Conservation (phyloP, 2,797 vertebrate species). For the Thaleichthys pacificus region DNA sequence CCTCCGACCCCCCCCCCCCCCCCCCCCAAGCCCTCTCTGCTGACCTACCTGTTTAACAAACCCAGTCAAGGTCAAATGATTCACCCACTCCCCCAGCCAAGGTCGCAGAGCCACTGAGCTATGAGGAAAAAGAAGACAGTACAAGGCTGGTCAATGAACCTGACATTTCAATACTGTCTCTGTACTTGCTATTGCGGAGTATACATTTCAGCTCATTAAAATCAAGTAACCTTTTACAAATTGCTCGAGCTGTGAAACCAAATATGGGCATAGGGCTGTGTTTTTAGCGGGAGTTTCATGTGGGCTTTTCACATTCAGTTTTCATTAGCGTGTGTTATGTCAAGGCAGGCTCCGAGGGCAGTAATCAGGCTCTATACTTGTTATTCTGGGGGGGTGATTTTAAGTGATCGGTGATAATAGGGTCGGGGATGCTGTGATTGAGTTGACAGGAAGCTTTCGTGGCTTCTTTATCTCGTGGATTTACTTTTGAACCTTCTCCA, state of each 20-base stretch:
- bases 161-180: conserved; percentile 32
- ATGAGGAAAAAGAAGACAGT: conserved; percentile 14
- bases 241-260: conserved; percentile 18
- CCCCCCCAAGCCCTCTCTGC: conserved; percentile 33
- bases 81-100: conserved; percentile 43
- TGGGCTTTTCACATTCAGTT: conserved; percentile 19
- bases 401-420: not conserved
- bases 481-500: too few species aligned
- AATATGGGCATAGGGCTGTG: conserved; percentile 5
- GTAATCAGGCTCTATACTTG: conserved; percentile 16
- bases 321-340: conserved; percentile 21
- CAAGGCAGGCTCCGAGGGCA: conserved; percentile 6
- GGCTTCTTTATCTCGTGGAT: too few species aligned
- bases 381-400: conserved; percentile 14
- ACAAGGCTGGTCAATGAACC: conserved; percentile 37
- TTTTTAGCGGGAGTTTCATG: conserved; percentile 11
- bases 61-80: conserved; percentile 60
- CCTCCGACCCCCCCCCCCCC: conserved; percentile 41
- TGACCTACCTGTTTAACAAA: conserved; percentile 61
- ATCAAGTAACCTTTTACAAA: conserved; percentile 38
- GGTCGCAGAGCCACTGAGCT: conserved; percentile 20
- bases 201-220: conserved; percentile 42
- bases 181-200: conserved; percentile 9
- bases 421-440: not conserved
- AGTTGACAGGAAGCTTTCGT: not conserved